Conservation (phyloP, 2,888 invertebrate species). For the Aphelenchoides bicaudatus region DNA sequence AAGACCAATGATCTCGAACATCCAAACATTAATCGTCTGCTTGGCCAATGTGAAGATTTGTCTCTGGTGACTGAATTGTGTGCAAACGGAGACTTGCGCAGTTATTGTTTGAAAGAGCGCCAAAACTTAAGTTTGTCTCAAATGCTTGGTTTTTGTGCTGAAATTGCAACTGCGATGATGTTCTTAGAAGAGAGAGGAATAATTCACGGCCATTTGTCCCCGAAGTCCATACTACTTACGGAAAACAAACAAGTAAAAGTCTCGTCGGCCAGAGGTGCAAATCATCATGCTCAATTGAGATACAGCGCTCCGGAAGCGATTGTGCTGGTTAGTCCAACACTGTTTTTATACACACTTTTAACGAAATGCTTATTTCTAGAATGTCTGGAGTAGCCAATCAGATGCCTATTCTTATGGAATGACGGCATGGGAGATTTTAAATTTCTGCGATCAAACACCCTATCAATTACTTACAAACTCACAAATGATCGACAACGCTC, state of each 20-base stretch:
- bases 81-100: constrained; percentile 10
- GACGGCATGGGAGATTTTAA: constrained; percentile 79
- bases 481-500: constrained; percentile 76
- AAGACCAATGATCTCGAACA: background rate
- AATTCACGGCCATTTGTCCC: constrained; percentile 51
- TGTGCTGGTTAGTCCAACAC: constrained; percentile 39
- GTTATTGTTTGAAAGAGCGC: background rate
- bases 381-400: constrained; percentile 78
- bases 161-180: constrained; percentile 40
- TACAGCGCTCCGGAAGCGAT: constrained; percentile 54
- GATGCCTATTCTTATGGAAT: constrained; percentile 90
- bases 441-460: constrained; percentile 75
- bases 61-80: constrained; percentile 14
- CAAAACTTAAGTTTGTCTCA: background rate
- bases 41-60: constrained; percentile 24
- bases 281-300: constrained; percentile 51
- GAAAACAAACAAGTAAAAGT: constrained; percentile 26
- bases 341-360: background rate
- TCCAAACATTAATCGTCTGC: background rate
- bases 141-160: constrained; percentile 25
- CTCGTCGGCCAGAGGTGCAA: constrained; percentile 43
- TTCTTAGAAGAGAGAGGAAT: constrained; percentile 43
- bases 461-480: constrained; percentile 74
- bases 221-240: constrained; percentile 41
- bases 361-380: constrained; percentile 66